Percentiles rank a stretch among this genome's conserved stretches.
These are phyloP conservation scores for Coleophora deauratella DNA, from an alignment of 2,888 invertebrate species.

Conservation along the genomic window DNA sequence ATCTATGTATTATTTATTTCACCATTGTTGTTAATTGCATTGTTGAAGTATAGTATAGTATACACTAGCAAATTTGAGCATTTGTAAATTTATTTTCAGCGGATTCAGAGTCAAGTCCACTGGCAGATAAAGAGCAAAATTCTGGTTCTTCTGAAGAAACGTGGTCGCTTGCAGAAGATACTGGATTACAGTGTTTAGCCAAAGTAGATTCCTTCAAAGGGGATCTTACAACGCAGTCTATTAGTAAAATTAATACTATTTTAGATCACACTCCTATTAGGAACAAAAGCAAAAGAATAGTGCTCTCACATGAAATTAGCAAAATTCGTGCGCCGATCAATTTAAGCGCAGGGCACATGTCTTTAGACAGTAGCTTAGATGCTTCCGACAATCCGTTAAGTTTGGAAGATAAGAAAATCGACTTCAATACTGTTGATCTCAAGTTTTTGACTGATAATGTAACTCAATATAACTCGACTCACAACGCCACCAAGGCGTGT, in stretches of 20 bases:
- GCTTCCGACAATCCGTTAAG: slow-evolving; percentile 44
- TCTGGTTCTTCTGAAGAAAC: slow-evolving; percentile 12
- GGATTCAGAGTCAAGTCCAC: slow-evolving; percentile 37
- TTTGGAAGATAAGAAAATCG: slow-evolving; percentile 59
- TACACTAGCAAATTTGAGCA: too few relatives aligned
- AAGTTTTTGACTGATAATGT: slow-evolving; percentile 60
- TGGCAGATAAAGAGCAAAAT: slow-evolving; percentile 22
- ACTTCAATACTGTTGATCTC: slow-evolving; percentile 64
- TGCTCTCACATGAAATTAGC: slow-evolving; percentile 52
- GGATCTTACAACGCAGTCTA: slow-evolving; percentile 31
- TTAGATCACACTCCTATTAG: slow-evolving; percentile 53
- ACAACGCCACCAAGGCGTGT: slow-evolving; percentile 31
- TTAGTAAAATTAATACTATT: slow-evolving; percentile 30
- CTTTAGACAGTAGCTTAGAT: slow-evolving; percentile 57
- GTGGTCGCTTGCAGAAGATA: slow-evolving; percentile 50
- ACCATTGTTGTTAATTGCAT: not conserved
- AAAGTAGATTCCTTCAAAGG: slow-evolving; percentile 31
- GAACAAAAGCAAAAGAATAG: slow-evolving; percentile 39
- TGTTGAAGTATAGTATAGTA: too few relatives aligned
- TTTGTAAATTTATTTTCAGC: slow-evolving; percentile 29
- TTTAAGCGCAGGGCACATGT: slow-evolving; percentile 50
- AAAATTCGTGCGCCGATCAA: slow-evolving; percentile 47
- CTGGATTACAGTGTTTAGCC: slow-evolving; percentile 37
- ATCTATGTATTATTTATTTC: not conserved
- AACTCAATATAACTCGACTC: slow-evolving; percentile 39